These are phyloP conservation scores for Colletes gigas DNA, from an alignment of 1,140 invertebrate species.

Conservation along the genomic window DNA sequence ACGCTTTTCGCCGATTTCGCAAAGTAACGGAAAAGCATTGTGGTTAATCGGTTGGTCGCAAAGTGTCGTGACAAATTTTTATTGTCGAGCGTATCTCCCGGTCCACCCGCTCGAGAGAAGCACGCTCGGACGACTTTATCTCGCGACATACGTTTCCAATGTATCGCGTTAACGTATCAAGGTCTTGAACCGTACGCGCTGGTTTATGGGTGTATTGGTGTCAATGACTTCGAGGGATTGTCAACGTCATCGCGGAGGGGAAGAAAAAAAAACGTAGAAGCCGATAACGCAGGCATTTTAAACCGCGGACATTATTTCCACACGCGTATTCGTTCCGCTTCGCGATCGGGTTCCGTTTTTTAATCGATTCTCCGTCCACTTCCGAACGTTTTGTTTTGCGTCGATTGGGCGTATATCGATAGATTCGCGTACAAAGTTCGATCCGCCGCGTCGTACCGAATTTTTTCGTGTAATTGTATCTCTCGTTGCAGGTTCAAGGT, in stretches of 20 bases:
- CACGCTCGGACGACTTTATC: constrained; percentile 52
- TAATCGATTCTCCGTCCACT: neutral
- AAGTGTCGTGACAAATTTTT: constrained; percentile 44
- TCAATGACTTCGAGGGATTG: constrained; percentile 63
- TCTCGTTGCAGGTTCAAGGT: neutral
- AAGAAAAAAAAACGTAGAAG: constrained; percentile 26
- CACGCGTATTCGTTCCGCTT: neutral
- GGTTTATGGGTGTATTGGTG: constrained; percentile 58
- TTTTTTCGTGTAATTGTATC: neutral
- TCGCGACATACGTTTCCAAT: constrained; percentile 53
- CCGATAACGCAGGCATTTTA: constrained; percentile 44
- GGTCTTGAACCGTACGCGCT: constrained; percentile 61
- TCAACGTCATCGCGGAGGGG: constrained; percentile 37
- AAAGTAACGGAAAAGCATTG: constrained; percentile 19
- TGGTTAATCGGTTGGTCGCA: constrained; percentile 30
- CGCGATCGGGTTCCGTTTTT: neutral
- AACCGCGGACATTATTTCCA: constrained; percentile 8
- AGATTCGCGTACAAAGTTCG: neutral
- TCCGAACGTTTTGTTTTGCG: neutral
- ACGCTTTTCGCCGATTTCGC: neutral
- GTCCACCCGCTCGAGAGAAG: constrained; percentile 5
- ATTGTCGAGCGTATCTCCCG: constrained; percentile 38
- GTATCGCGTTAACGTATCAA: constrained; percentile 58
- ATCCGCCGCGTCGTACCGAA: neutral
- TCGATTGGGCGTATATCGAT: neutral